Conservation (phyloP, 2,797 vertebrate genomes). For the Peromyscus aztecus region DNA sequence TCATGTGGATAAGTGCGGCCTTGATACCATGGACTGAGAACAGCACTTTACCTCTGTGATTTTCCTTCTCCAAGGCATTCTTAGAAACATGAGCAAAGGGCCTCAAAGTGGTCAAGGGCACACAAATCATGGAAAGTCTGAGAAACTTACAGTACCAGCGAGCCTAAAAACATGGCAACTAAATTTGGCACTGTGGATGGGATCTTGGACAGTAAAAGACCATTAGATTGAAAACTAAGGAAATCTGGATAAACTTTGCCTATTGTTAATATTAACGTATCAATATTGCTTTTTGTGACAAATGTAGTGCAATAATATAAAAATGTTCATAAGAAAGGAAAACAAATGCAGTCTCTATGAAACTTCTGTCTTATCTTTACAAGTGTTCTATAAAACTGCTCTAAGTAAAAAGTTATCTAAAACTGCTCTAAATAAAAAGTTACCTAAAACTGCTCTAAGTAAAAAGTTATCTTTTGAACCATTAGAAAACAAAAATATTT, state of each 20-base stretch:
- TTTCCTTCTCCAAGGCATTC: neutral
- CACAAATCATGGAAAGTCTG: neutral
- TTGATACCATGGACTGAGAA: neutral
- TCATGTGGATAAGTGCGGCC: neutral
- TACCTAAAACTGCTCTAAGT: neutral
- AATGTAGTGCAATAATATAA: neutral
- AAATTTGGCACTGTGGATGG: neutral
- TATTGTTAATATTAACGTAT: conserved; percentile 41
- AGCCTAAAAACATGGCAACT: neutral
- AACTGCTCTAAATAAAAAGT: neutral
- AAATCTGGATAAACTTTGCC: neutral
- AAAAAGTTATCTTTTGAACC: neutral
- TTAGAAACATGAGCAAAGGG: neutral
- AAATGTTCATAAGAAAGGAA: neutral
- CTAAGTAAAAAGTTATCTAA: neutral
- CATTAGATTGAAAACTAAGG: neutral
- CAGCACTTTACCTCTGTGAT: neutral
- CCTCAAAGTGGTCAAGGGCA: neutral
- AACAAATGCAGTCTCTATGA: neutral
- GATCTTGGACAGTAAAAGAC: neutral
- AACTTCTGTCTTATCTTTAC: neutral
- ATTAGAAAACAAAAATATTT: conserved; percentile 17
- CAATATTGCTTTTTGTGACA: neutral
- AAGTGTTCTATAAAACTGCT: neutral
- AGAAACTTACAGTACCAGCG: neutral